A percentile compares a stretch with the other conserved stretches of the same genome.
phyloP scores from a whole-genome alignment of 2,888 invertebrate genomes.

The Sipha maydis region DNA sequence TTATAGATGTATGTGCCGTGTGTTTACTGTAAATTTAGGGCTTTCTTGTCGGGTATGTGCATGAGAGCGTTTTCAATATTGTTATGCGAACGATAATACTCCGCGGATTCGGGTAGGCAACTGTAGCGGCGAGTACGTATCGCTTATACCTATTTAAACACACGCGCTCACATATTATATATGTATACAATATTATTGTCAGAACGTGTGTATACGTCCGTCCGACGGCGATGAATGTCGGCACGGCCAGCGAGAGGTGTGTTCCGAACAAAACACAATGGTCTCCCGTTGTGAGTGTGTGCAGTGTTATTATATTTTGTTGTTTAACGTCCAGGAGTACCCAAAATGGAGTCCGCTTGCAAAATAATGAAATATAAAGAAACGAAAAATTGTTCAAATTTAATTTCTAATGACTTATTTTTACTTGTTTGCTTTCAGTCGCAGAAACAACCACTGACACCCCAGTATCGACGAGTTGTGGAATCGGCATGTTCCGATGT shows the following conservation, averaged over 20 bases:
- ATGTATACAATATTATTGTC: neutral
- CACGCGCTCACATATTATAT: neutral
- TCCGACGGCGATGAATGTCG: neutral
- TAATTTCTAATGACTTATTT: neutral
- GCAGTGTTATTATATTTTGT: neutral
- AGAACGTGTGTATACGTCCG: neutral
- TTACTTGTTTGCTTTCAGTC: slow-evolving; percentile 1
- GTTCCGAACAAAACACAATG: slow-evolving; percentile 22
- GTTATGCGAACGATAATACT: neutral
- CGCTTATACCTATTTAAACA: neutral
- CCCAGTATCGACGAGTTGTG: slow-evolving; percentile 64
- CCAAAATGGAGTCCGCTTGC: neutral
- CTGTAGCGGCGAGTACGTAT: neutral
- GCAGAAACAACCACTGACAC: slow-evolving; percentile 37
- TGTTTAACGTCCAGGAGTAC: neutral
- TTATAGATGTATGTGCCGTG: neutral
- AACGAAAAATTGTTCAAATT: neutral
- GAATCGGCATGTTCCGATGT: slow-evolving; percentile 81
- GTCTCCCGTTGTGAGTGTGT: neutral
- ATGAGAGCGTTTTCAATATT: neutral
- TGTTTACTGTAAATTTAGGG: neutral
- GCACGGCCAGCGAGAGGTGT: neutral
- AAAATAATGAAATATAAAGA: neutral
- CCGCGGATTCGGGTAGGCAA: neutral
- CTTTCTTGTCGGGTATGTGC: neutral